Evolutionary conservation across 2,888 invertebrate species (phyloP).

Genomic region (Xestobium rufovillosum): DNA sequence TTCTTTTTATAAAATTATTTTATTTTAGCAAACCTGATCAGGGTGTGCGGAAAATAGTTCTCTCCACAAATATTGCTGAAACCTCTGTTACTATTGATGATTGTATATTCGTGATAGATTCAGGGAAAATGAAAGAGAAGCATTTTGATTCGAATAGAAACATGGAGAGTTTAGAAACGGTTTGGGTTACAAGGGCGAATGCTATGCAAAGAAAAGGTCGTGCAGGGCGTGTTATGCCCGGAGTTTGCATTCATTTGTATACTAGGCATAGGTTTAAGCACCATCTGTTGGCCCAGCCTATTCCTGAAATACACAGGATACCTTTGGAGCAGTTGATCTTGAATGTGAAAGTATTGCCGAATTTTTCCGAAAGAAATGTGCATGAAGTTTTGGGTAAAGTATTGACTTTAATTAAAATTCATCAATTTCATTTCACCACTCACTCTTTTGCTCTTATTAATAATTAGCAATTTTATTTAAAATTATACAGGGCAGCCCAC

Average conservation of each 20-base stretch:
- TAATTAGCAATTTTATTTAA: neutral
- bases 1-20: no score
- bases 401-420: slow-evolving; percentile 3
- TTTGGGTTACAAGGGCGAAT: slow-evolving; percentile 88
- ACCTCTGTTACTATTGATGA: slow-evolving; percentile 94
- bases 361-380: slow-evolving; percentile 34
- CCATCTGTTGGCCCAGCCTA: slow-evolving; percentile 64
- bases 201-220: slow-evolving; percentile 83
- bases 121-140: slow-evolving; percentile 81
- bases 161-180: slow-evolving; percentile 79
- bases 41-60: slow-evolving; percentile 76
- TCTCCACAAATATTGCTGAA: slow-evolving; percentile 91
- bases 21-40: slow-evolving; percentile 59
- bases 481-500: neutral
- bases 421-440: neutral
- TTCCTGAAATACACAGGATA: slow-evolving; percentile 84
- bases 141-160: slow-evolving; percentile 73
- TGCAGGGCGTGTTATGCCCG: slow-evolving; percentile 85
- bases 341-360: slow-evolving; percentile 64
- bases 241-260: slow-evolving; percentile 80
- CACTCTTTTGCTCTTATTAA: slow-evolving; percentile 3
- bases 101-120: slow-evolving; percentile 89
- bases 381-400: slow-evolving; percentile 35
- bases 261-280: slow-evolving; percentile 63
- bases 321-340: slow-evolving; percentile 77